A percentile compares a stretch with the other conserved stretches of the same genome.
Evolutionary conservation across 2,888 invertebrate species (phyloP).

Genomic region (Apodemia zela): DNA sequence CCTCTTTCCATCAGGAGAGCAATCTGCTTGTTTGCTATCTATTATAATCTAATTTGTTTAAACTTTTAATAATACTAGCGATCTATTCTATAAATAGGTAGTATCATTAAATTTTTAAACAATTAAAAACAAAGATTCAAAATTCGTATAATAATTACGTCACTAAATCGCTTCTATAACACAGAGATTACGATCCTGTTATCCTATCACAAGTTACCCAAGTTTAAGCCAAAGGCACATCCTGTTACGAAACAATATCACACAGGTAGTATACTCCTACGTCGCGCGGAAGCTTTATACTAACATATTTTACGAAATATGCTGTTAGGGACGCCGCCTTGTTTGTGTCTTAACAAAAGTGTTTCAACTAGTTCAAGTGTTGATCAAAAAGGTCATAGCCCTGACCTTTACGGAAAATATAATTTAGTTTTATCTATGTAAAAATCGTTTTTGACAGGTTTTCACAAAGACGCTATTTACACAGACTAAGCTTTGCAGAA

Average conservation of each 20-base stretch:
- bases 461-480: no score
- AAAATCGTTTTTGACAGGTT: no score
- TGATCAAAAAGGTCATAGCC: neutral
- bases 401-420: neutral
- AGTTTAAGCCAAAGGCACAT: constrained; percentile 1
- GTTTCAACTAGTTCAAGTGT: neutral
- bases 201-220: neutral
- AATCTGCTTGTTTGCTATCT: no score
- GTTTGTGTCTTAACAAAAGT: neutral
- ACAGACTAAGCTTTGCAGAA: no score
- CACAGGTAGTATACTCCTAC: neutral
- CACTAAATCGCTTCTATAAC: neutral
- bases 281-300: neutral
- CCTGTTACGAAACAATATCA: neutral
- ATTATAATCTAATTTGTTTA: no score
- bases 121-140: no score
- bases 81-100: no score
- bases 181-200: neutral
- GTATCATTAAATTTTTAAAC: no score
- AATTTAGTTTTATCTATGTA: no score
- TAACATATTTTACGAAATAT: neutral
- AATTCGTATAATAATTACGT: neutral
- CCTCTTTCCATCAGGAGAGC: no score
- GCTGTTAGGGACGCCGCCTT: neutral
- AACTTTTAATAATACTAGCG: no score